phyloP scores from a whole-genome alignment of 2,797 vertebrate species.

The Capromys pilorides region DNA sequence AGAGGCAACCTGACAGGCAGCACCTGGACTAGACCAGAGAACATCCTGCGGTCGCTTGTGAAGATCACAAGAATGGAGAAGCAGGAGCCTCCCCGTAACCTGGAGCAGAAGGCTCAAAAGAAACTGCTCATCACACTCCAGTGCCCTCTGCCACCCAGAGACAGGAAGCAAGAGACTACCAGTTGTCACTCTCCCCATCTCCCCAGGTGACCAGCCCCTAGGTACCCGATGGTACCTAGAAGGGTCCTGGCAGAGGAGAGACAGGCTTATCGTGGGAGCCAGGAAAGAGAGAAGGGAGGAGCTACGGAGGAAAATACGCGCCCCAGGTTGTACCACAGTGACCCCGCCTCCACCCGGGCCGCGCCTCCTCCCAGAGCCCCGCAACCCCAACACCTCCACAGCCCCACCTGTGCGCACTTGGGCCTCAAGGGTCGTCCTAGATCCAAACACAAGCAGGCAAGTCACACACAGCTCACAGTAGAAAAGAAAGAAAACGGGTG shows the following conservation, averaged over 20 bases:
- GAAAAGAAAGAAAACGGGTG: neutral
- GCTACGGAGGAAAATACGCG: neutral
- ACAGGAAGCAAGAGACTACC: neutral
- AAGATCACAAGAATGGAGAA: neutral
- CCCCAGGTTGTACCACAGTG: neutral
- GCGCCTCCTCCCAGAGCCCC: neutral
- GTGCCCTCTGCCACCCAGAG: neutral
- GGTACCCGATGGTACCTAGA: neutral
- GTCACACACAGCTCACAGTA: neutral
- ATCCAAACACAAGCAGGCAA: neutral
- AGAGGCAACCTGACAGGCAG: neutral
- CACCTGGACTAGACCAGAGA: neutral
- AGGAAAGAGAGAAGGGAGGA: neutral
- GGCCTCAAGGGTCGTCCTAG: neutral
- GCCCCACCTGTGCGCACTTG: neutral
- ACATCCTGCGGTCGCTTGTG: neutral
- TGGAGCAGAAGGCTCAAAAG: neutral
- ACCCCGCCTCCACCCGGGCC: neutral
- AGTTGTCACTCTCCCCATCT: neutral
- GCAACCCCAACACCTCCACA: neutral
- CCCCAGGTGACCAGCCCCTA: neutral
- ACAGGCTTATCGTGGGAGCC: neutral
- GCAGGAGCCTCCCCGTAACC: neutral
- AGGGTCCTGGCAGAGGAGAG: neutral
- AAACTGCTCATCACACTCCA: neutral